These are phyloP conservation scores for Drosophila percnosoma DNA, from an alignment of 2,888 invertebrate species.

Conservation along the genomic window DNA sequence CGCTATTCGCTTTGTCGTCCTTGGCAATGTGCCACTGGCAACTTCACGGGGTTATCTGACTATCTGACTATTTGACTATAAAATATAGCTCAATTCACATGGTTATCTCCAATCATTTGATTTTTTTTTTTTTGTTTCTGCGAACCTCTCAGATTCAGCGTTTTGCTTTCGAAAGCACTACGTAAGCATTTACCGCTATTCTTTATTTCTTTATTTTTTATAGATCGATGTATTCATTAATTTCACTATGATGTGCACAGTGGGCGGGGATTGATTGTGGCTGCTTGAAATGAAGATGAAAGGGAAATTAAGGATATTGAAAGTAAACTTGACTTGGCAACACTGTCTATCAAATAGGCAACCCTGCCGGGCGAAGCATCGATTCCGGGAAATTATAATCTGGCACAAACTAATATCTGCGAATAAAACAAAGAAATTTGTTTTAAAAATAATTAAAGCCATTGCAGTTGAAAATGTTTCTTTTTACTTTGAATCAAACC, in stretches of 20 bases:
- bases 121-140: slow-evolving; percentile 7
- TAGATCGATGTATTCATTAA: slow-evolving; percentile 38
- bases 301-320: background rate
- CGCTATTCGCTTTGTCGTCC: slow-evolving; percentile 28
- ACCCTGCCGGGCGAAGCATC: slow-evolving; percentile 3
- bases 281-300: background rate
- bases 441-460: slow-evolving; percentile 31
- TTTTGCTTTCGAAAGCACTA: slow-evolving; percentile 44
- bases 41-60: slow-evolving; percentile 46
- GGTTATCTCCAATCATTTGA: slow-evolving; percentile 28
- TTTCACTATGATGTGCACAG: slow-evolving; percentile 26
- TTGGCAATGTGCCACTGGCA: slow-evolving; percentile 33
- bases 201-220: background rate
- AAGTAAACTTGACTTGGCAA: slow-evolving; percentile 11
- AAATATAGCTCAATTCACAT: slow-evolving; percentile 71
- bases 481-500: background rate
- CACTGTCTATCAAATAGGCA: slow-evolving; percentile 62
- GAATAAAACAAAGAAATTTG: background rate
- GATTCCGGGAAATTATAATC: background rate
- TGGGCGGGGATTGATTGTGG: slow-evolving; percentile 8
- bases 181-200: slow-evolving; percentile 69
- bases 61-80: slow-evolving; percentile 68
- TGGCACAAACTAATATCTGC: background rate
- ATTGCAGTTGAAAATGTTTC: slow-evolving; percentile 11
- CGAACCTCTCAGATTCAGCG: slow-evolving; percentile 34